Evolutionary conservation across 2,113 vertebrate species (phyloP).

Genomic region (Myxocyprinus asiaticus): DNA sequence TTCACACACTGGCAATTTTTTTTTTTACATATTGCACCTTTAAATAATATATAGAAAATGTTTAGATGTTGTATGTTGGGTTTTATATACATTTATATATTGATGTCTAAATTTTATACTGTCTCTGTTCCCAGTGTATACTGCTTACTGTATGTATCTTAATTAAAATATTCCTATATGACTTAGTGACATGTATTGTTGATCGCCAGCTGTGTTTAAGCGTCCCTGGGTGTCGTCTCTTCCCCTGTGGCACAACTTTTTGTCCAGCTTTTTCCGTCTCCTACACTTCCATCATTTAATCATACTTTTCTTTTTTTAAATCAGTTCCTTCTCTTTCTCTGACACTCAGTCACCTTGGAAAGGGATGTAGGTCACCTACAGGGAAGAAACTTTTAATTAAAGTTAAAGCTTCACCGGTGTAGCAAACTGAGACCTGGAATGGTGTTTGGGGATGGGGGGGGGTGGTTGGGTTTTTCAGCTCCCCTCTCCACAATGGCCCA

Average conservation of each 20-base stretch:
- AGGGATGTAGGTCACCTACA: slow-evolving; percentile 58
- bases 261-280: slow-evolving; percentile 17
- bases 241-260: background rate
- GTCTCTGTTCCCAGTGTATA: too few species aligned
- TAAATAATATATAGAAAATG: too few species aligned
- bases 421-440: slow-evolving; percentile 51
- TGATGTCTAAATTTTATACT: too few species aligned
- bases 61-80: too few species aligned
- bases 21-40: too few species aligned
- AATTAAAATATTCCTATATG: too few species aligned
- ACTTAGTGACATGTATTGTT: background rate
- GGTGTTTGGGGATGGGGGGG: background rate
- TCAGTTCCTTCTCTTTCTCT: slow-evolving; percentile 43
- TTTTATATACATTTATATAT: too few species aligned
- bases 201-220: background rate
- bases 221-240: background rate
- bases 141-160: too few species aligned
- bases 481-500: slow-evolving; percentile 5
- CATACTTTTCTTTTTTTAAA: slow-evolving; percentile 33
- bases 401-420: slow-evolving; percentile 62
- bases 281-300: slow-evolving; percentile 35
- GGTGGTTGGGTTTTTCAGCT: slow-evolving; percentile 16
- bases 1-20: too few species aligned
- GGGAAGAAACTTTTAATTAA: slow-evolving; percentile 67
- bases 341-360: slow-evolving; percentile 51